Evolutionary conservation across 2,113 vertebrate genomes (phyloP), one percentile per base, ranked within the genome.

Genomic region (Carassius gibelio): DNA sequence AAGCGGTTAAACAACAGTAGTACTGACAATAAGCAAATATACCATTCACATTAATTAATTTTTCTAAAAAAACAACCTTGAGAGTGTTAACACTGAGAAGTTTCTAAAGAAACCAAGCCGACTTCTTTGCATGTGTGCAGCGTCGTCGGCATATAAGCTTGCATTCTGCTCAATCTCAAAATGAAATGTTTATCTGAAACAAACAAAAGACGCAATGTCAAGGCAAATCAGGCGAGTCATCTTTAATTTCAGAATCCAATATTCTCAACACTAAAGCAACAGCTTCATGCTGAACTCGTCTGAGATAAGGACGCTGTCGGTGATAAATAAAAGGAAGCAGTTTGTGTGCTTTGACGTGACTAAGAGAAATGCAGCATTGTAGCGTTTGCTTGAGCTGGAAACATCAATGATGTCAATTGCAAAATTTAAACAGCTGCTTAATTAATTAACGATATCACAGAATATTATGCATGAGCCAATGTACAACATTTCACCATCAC

Each of bases 161-260:
- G 13, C 10, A 50, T 11, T 61, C 23, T 21, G 3, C 64, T 81
- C 59, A 64, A 45, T 81, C 79, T 81, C 17, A 52, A 52, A 68
- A 26, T 50, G 17, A 81, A 69, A 81, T 21, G 23, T 81, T 81
- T 68, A 66, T 81, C 42, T 52, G 45, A 81, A 81, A 69, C 45
- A 81, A 81, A 69, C 80, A 81, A 81, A 81, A 52, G 62, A 83
- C 19, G 19, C 34, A 83, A 57, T 72, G 81, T 74, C 81, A 83
- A 83, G 81, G 11, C 52, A 83, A 83, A 83, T 83, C 81, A 23
- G 48, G 52, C 8, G 4, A 72, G 68, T 72, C 68, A 83, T 72
- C 81, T 83, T 83, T 83, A 83, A 83, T 83, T 83, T 83, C 68
- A 59, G 52, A 57, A 57, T 83, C 66, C 81, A 83, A 83, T 83